Conservation (phyloP, 2,797 vertebrate species). For the Hoplostethus mediterraneus region DNA sequence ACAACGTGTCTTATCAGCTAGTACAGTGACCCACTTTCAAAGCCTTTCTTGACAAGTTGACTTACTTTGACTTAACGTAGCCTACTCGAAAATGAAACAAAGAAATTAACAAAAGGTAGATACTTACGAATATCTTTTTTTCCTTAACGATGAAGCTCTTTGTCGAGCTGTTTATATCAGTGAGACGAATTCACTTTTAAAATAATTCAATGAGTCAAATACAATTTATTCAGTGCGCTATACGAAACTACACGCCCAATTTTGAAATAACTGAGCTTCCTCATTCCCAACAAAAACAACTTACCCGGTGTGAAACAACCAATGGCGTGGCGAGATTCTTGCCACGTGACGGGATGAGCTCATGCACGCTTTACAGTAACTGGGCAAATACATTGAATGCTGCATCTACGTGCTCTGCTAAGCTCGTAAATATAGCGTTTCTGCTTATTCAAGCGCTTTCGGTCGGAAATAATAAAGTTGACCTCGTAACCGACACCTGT, state of each 20-base stretch:
- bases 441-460: accelerated
- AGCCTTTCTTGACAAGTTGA: constrained; percentile 61
- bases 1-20: neutral
- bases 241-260: constrained; percentile 45
- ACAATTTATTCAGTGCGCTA: neutral
- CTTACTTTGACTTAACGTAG: neutral
- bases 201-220: neutral
- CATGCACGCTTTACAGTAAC: constrained; percentile 57
- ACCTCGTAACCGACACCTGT: neutral
- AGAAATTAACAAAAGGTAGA: constrained; percentile 40
- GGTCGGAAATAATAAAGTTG: neutral
- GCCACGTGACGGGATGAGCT: constrained; percentile 72
- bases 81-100: constrained; percentile 61
- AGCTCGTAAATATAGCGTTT: accelerated
- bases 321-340: constrained; percentile 53
- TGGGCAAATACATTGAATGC: constrained; percentile 61
- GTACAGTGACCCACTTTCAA: neutral
- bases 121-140: constrained; percentile 49
- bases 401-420: neutral
- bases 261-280: constrained; percentile 67
- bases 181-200: neutral
- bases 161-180: neutral
- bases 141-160: neutral
- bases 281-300: constrained; percentile 76
- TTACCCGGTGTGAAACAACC: constrained; percentile 49